Conservation (phyloP, 1,140 invertebrate genomes). For the Orius laevigatus region DNA sequence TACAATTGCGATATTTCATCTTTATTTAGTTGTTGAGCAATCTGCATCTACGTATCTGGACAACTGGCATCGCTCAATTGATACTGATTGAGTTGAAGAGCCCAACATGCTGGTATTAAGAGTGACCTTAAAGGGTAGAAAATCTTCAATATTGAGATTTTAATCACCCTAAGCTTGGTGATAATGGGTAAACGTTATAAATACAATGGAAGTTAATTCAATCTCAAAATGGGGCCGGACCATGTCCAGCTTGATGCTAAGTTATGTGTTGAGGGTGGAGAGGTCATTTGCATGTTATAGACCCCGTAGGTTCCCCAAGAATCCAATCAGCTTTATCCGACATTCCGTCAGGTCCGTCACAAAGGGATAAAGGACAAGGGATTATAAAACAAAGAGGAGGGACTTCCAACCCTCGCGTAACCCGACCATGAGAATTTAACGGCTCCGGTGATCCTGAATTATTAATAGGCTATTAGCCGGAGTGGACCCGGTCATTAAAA, state of each 20-base stretch:
- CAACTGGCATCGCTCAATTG: too few species aligned
- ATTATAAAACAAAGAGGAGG: constrained; percentile 6
- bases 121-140: too few species aligned
- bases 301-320: not conserved
- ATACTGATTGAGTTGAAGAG: too few species aligned
- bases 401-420: not conserved
- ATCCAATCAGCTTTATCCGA: constrained; percentile 9
- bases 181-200: not conserved
- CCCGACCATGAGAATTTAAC: not conserved
- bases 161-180: not conserved
- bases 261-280: not conserved
- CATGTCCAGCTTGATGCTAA: constrained; percentile 4
- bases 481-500: constrained; percentile 7
- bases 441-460: constrained; percentile 5
- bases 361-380: constrained; percentile 3
- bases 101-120: too few species aligned
- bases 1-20: too few species aligned
- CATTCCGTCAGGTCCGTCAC: constrained; percentile 3
- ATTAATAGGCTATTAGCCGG: constrained; percentile 8
- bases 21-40: too few species aligned
- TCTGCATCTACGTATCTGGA: too few species aligned
- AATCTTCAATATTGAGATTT: constrained; percentile 1
- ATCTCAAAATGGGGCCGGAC: constrained; percentile 3
- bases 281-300: constrained; percentile 3
- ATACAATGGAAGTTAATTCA: constrained; percentile 7